These are phyloP conservation scores for Palloptera scutellata DNA, from an alignment of 2,888 invertebrate species.

Conservation along the genomic window DNA sequence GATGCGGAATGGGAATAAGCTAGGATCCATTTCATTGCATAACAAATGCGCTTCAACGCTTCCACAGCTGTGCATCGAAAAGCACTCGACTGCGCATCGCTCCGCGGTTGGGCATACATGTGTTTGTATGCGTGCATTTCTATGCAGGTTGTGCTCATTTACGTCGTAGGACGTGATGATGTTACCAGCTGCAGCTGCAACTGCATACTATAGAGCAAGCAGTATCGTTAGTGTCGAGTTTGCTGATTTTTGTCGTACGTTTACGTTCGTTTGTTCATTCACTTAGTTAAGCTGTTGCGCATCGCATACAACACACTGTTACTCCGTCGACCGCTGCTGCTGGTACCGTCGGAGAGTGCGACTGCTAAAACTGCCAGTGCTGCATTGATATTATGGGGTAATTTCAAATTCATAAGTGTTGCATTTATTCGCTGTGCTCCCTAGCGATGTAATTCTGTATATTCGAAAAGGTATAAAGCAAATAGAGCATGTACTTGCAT, in stretches of 20 bases:
- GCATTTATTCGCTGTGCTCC: constrained; percentile 8
- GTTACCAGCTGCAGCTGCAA: not conserved
- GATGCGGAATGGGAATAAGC: too few species aligned
- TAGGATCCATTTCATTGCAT: too few species aligned
- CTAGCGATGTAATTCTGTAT: not conserved
- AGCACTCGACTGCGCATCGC: too few species aligned
- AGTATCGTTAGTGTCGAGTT: not conserved
- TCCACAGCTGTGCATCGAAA: too few species aligned
- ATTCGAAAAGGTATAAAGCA: not conserved
- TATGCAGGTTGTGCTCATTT: constrained; percentile 14
- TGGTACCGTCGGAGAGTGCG: too few species aligned
- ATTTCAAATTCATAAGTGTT: constrained; percentile 28
- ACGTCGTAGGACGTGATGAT: constrained; percentile 19
- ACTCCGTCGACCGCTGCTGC: too few species aligned
- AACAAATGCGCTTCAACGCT: too few species aligned
- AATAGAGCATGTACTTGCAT: constrained; percentile 1
- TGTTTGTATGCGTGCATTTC: not conserved
- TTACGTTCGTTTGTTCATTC: not conserved
- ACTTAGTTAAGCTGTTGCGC: not conserved
- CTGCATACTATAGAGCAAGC: too few species aligned
- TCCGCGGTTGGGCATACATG: not conserved
- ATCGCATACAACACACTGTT: not conserved
- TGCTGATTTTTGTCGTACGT: constrained; percentile 13
- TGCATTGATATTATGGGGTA: constrained; percentile 10
- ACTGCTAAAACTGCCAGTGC: not conserved